phyloP scores from a whole-genome alignment of 1,140 invertebrate species.

The Chrysoperla carnea region DNA sequence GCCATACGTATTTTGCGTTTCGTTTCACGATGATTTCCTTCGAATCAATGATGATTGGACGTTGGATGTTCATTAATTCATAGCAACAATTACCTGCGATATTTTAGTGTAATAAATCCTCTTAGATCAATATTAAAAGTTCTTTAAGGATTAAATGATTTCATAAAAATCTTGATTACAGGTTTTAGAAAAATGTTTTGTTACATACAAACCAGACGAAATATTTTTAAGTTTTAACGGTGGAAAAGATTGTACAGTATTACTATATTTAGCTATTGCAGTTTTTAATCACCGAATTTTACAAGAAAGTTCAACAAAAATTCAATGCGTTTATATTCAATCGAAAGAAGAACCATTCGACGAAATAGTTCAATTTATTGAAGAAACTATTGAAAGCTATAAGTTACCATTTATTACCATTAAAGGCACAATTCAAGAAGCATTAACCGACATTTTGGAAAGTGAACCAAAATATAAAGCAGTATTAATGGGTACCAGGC shows the following conservation, averaged over 20 bases:
- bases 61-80: too few relatives aligned
- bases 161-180: slow-evolving; percentile 6
- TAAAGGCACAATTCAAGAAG: slow-evolving; percentile 50
- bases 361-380: slow-evolving; percentile 75
- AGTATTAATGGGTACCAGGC: slow-evolving; percentile 74
- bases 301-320: slow-evolving; percentile 4
- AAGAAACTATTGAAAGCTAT: slow-evolving; percentile 46
- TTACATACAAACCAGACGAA: slow-evolving; percentile 42
- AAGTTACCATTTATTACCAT: slow-evolving; percentile 50
- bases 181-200: slow-evolving; percentile 28
- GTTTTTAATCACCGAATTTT: slow-evolving; percentile 35
- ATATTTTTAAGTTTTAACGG: slow-evolving; percentile 89
- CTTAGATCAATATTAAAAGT: too few relatives aligned
- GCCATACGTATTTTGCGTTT: too few relatives aligned
- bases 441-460: slow-evolving; percentile 38
- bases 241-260: slow-evolving; percentile 90
- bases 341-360: slow-evolving; percentile 52
- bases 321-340: slow-evolving; percentile 45
- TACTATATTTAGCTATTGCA: slow-evolving; percentile 59
- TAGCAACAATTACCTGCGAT: too few relatives aligned
- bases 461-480: slow-evolving; percentile 54
- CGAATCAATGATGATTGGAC: too few relatives aligned
- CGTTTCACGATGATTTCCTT: too few relatives aligned
- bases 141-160: too few relatives aligned
- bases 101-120: too few relatives aligned